These are phyloP conservation scores for Echiichthys vipera DNA, from an alignment of 2,797 vertebrate genomes.

Conservation along the genomic window DNA sequence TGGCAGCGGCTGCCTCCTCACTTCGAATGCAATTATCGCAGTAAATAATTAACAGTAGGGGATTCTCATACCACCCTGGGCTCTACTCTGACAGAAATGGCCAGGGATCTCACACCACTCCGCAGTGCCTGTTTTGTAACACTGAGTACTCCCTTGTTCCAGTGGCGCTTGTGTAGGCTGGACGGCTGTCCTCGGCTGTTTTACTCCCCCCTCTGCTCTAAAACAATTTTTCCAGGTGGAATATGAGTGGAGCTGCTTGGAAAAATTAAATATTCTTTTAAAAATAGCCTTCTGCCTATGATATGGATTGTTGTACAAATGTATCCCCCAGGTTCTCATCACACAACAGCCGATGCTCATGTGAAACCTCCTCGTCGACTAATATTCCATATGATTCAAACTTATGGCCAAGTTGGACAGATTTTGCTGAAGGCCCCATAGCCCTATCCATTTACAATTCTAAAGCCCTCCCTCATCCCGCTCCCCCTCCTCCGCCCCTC, in stretches of 20 bases:
- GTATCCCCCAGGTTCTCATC: slow-evolving; percentile 9
- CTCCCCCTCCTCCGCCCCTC: background rate
- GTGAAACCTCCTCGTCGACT: slow-evolving; percentile 33
- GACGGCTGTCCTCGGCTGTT: slow-evolving; percentile 39
- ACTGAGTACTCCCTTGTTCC: slow-evolving; percentile 3
- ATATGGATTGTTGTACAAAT: slow-evolving; percentile 13
- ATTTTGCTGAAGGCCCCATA: slow-evolving; percentile 54
- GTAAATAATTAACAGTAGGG: slow-evolving; percentile 80
- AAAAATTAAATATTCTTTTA: slow-evolving; percentile 31
- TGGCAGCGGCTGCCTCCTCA: slow-evolving; percentile 64
- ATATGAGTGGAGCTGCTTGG: slow-evolving; percentile 28
- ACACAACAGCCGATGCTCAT: slow-evolving; percentile 27
- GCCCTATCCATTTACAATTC: slow-evolving; percentile 41
- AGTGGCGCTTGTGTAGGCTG: slow-evolving; percentile 26
- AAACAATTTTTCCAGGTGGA: slow-evolving; percentile 34
- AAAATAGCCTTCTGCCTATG: slow-evolving; percentile 21
- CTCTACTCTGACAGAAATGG: slow-evolving; percentile 49
- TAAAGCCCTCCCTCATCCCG: slow-evolving; percentile 18
- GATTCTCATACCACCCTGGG: slow-evolving; percentile 61
- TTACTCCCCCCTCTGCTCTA: slow-evolving; percentile 29
- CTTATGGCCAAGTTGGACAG: slow-evolving; percentile 28
- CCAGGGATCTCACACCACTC: slow-evolving; percentile 47
- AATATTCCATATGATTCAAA: slow-evolving; percentile 33
- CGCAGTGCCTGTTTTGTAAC: slow-evolving; percentile 32
- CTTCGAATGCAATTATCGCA: slow-evolving; percentile 79